Percentiles rank a stretch among this genome's conserved stretches.
Evolutionary conservation across 2,888 invertebrate genomes (phyloP).

Genomic region (Meandrusa payeni): DNA sequence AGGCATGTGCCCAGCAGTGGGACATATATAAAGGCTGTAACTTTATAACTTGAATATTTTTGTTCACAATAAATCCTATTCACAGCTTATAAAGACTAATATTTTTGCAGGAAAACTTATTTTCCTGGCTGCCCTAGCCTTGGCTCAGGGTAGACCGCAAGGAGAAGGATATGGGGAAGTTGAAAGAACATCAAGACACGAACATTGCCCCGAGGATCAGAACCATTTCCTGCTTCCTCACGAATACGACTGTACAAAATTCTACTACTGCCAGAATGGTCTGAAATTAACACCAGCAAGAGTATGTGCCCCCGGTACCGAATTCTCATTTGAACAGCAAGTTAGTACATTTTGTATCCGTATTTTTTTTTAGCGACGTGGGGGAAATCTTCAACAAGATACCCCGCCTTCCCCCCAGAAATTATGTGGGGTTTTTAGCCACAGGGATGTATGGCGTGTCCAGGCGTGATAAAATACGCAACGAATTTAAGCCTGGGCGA

Average conservation of each 20-base stretch:
- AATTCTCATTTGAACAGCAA: conserved; percentile 47
- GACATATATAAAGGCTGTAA: no score
- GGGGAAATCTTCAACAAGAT: no score
- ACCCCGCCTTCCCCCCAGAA: no score
- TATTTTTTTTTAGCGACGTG: no score
- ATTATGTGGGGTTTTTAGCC: no score
- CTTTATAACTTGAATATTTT: no score
- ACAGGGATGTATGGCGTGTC: no score
- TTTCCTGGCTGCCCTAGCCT: conserved; percentile 37
- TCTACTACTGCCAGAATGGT: conserved; percentile 65
- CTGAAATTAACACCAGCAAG: conserved; percentile 36
- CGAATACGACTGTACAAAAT: conserved; percentile 59
- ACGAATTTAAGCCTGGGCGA: no score
- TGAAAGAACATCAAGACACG: conserved; percentile 80
- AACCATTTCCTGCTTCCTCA: conserved; percentile 50
- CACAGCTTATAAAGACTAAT: no score
- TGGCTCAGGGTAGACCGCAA: conserved; percentile 35
- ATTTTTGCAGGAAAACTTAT: conserved; percentile 39
- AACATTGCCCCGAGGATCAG: conserved; percentile 81
- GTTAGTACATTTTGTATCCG: conserved; percentile 34
- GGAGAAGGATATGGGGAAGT: conserved; percentile 51
- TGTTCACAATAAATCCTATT: no score
- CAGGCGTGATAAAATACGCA: no score
- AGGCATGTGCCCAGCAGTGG: no score
- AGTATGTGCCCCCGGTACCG: conserved; percentile 49